A percentile compares a stretch with the other conserved stretches of the same genome.
phyloP scores from a whole-genome alignment of 2,888 invertebrate genomes.

The Drosophila merina region DNA sequence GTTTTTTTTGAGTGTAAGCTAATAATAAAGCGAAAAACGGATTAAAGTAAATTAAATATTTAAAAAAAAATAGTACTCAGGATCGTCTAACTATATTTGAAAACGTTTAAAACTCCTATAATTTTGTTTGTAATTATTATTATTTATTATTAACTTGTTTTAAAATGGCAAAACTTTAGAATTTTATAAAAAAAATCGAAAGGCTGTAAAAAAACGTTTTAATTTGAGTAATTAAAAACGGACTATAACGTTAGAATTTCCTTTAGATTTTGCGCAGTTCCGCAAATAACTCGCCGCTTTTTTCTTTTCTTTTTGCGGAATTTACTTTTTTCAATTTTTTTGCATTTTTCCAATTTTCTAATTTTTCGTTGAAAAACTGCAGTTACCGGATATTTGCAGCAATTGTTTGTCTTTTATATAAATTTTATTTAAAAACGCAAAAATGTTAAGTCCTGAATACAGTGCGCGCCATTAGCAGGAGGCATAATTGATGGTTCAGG shows the following conservation, averaged over 20 bases:
- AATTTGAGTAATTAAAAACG: not conserved
- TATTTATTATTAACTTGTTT: too few relatives aligned
- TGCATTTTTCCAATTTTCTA: constrained; percentile 38
- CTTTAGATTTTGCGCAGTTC: constrained; percentile 67
- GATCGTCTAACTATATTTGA: too few relatives aligned
- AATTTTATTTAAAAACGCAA: constrained; percentile 71
- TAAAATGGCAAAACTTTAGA: too few relatives aligned
- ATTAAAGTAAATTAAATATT: too few relatives aligned
- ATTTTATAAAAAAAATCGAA: too few relatives aligned
- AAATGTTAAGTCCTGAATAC: constrained; percentile 41
- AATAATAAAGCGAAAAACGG: too few relatives aligned
- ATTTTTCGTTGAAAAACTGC: not conserved
- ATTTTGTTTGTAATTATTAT: too few relatives aligned
- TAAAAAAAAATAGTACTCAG: too few relatives aligned
- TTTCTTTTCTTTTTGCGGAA: constrained; percentile 1
- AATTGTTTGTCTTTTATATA: constrained; percentile 76
- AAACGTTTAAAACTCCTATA: too few relatives aligned
- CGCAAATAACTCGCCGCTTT: constrained; percentile 39
- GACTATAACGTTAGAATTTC: constrained; percentile 15
- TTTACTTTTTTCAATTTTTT: constrained; percentile 40
- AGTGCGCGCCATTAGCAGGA: constrained; percentile 1
- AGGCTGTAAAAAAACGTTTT: not conserved
- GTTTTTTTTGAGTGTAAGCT: too few relatives aligned
- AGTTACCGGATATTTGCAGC: constrained; percentile 54
- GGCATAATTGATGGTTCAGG: constrained; percentile 78